Conservation (phyloP, 2,113 vertebrate species). For the Cyphomyrus plagiostoma region DNA sequence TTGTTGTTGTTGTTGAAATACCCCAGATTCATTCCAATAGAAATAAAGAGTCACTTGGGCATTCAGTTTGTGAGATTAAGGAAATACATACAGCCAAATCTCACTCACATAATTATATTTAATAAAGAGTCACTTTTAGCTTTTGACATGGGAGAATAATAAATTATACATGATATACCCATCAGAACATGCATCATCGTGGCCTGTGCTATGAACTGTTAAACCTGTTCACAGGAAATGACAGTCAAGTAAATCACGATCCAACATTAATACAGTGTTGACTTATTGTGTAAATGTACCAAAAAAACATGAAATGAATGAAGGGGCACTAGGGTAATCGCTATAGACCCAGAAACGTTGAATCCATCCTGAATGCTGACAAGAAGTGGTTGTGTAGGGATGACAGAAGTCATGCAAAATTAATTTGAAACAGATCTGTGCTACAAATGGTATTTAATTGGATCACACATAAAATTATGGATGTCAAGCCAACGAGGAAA, state of each 20-base stretch:
- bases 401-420: not conserved
- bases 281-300: constrained; percentile 31
- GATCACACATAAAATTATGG: not conserved
- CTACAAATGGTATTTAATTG: not conserved
- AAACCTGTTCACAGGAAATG: constrained; percentile 50
- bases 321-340: not conserved
- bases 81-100: not conserved
- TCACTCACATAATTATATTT: not conserved
- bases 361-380: not conserved
- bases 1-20: not conserved
- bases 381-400: not conserved
- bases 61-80: not conserved
- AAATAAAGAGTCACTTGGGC: not conserved
- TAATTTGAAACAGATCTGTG: not conserved
- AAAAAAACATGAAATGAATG: constrained; percentile 1
- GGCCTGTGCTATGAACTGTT: constrained; percentile 33
- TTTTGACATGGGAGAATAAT: not conserved
- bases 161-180: not conserved
- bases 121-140: not conserved
- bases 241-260: constrained; percentile 40
- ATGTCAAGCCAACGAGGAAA: not conserved
- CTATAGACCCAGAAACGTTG: not conserved
- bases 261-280: constrained; percentile 45
- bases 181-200: not conserved
- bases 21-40: not conserved